A percentile compares a stretch with the other conserved stretches of the same genome.
Conservation (phyloP, 1,140 invertebrate species). For the Aphis gossypii region DNA sequence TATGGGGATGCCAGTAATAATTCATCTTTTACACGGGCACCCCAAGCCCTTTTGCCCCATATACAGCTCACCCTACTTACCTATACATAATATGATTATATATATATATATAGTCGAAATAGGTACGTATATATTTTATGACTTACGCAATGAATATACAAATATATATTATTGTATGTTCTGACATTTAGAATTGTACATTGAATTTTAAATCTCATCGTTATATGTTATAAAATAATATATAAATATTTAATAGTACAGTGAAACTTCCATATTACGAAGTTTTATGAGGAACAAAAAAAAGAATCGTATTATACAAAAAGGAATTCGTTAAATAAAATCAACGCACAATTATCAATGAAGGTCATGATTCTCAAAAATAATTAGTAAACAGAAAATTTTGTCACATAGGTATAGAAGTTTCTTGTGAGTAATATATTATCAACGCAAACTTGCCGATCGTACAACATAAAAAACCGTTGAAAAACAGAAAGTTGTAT, state of each 20-base stretch:
- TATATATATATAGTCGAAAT: neutral
- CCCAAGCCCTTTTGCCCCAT: neutral
- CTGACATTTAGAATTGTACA: neutral
- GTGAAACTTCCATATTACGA: too few relatives aligned
- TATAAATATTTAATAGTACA: neutral
- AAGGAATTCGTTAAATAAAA: too few relatives aligned
- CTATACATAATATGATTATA: neutral
- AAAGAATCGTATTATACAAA: too few relatives aligned
- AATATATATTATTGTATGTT: neutral
- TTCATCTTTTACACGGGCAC: constrained; percentile 24
- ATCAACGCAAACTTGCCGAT: neutral
- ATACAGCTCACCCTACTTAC: neutral
- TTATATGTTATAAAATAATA: neutral
- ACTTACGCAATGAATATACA: constrained; percentile 20
- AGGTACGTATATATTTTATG: neutral
- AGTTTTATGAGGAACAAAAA: too few relatives aligned
- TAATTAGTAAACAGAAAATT: too few relatives aligned
- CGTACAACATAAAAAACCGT: neutral
- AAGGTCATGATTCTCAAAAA: too few relatives aligned
- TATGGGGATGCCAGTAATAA: neutral
- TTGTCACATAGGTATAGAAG: too few relatives aligned
- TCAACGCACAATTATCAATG: too few relatives aligned
- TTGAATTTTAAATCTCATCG: neutral
- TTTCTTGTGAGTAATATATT: neutral
- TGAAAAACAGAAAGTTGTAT: neutral